These are phyloP conservation scores for Drosophila colorata DNA, from an alignment of 2,888 invertebrate genomes.

Conservation along the genomic window DNA sequence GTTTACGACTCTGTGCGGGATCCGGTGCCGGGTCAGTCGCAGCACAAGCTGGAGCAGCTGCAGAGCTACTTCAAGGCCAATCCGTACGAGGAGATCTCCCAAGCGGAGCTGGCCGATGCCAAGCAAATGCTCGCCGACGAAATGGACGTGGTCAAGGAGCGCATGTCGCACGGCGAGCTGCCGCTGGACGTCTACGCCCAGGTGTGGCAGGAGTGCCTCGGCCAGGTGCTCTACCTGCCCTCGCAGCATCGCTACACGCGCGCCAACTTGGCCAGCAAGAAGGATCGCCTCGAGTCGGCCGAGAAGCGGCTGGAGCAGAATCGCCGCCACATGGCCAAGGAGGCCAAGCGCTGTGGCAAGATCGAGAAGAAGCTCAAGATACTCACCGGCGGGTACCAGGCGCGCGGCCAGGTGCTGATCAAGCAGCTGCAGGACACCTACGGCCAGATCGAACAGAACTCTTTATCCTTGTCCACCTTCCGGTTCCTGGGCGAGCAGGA, in stretches of 20 bases:
- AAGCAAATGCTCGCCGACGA: constrained; percentile 90
- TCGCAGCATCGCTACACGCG: constrained; percentile 96
- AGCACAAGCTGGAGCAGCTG: constrained; percentile 87
- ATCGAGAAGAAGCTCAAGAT: constrained; percentile 99
- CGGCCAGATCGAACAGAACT: constrained; percentile 95
- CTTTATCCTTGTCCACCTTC: constrained; percentile 95
- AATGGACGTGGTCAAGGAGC: constrained; percentile 95
- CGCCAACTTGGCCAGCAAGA: constrained; percentile 97
- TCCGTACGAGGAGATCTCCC: constrained; percentile 91
- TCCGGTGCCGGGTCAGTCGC: constrained; percentile 87
- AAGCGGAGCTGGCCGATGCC: constrained; percentile 89
- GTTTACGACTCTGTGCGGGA: constrained; percentile 94
- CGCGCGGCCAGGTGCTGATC: constrained; percentile 92
- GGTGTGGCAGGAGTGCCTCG: constrained; percentile 98
- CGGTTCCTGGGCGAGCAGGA: constrained; percentile 95
- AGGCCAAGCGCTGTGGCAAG: constrained; percentile 98
- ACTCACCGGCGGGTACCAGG: constrained; percentile 95
- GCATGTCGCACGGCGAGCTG: constrained; percentile 98
- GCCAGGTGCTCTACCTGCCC: constrained; percentile 96
- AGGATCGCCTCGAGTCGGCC: constrained; percentile 96
- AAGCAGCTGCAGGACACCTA: constrained; percentile 95
- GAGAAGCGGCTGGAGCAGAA: constrained; percentile 97
- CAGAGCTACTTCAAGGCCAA: constrained; percentile 94
- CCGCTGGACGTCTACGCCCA: constrained; percentile 96
- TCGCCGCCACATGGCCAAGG: constrained; percentile 97